These are phyloP conservation scores for Enteromius unitaeniatus DNA, from an alignment of 2,797 vertebrate species.

Conservation along the genomic window DNA sequence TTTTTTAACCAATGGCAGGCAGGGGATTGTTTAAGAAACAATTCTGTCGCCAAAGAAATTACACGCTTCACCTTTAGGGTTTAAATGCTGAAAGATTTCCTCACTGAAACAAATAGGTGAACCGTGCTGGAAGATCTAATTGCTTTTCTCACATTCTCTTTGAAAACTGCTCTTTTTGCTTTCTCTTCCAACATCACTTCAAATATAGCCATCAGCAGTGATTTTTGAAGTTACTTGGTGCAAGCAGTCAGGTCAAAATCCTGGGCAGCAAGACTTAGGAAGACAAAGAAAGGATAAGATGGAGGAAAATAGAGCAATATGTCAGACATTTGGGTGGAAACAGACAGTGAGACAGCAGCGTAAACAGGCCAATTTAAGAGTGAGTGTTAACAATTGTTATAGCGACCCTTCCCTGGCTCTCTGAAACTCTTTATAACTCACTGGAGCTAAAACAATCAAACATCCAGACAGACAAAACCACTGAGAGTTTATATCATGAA, in stretches of 20 bases:
- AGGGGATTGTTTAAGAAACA: not conserved
- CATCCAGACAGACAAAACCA: slow-evolving; percentile 30
- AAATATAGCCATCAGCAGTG: slow-evolving; percentile 36
- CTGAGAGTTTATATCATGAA: slow-evolving; percentile 31
- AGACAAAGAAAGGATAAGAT: slow-evolving; percentile 9
- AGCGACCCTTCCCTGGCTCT: slow-evolving; percentile 4
- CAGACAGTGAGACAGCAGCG: not conserved
- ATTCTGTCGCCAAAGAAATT: not conserved
- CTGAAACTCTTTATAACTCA: slow-evolving; percentile 29
- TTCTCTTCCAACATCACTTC: slow-evolving; percentile 24
- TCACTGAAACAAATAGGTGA: slow-evolving; percentile 29
- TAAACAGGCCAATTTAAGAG: slow-evolving; percentile 34
- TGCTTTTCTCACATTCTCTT: slow-evolving; percentile 3
- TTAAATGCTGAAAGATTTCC: slow-evolving; percentile 10
- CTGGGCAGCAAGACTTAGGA: slow-evolving; percentile 6
- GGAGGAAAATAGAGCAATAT: slow-evolving; percentile 27
- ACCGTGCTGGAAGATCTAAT: slow-evolving; percentile 23
- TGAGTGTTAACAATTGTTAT: slow-evolving; percentile 31
- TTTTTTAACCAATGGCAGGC: not conserved
- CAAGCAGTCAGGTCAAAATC: slow-evolving; percentile 8
- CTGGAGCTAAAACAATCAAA: slow-evolving; percentile 36
- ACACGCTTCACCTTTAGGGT: slow-evolving; percentile 17
- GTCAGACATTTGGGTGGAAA: slow-evolving; percentile 25
- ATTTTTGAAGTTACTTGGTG: slow-evolving; percentile 33
- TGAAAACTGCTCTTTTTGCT: slow-evolving; percentile 27